Conservation (phyloP, 2,113 vertebrate species). For the Parus major region DNA sequence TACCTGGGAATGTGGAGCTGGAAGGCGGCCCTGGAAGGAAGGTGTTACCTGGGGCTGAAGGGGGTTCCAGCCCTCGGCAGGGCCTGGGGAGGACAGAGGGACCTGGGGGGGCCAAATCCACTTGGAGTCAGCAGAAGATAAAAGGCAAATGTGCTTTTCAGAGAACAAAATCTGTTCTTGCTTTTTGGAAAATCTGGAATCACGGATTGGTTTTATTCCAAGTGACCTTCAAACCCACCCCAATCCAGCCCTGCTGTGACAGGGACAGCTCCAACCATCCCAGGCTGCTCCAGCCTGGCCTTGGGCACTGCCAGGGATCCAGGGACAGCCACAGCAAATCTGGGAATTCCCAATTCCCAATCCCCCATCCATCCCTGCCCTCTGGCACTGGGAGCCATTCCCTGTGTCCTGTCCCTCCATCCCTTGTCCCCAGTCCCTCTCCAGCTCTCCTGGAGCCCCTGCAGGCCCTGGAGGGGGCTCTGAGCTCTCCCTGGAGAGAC, state of each 20-base stretch:
- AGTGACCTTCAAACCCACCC: not conserved
- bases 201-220: not conserved
- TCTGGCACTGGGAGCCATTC: no score
- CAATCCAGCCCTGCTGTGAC: not conserved
- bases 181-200: not conserved
- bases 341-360: no score
- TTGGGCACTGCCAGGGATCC: not conserved
- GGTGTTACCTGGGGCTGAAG: no score
- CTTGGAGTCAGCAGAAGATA: accelerated
- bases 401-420: no score
- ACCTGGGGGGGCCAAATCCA: not conserved
- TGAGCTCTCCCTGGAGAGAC: not conserved
- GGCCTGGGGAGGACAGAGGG: not conserved
- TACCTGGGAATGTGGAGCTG: no score
- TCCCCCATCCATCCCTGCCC: no score
- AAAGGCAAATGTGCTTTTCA: not conserved
- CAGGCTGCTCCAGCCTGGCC: not conserved
- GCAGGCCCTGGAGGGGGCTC: not conserved
- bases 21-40: no score
- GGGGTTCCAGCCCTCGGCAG: not conserved
- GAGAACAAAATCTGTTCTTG: not conserved
- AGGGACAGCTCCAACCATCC: not conserved
- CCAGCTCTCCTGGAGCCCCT: not conserved
- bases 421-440: not conserved
- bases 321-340: not conserved